These are phyloP conservation scores for Petrolisthes cinctipes DNA, from an alignment of 2,888 invertebrate genomes.

Conservation along the genomic window DNA sequence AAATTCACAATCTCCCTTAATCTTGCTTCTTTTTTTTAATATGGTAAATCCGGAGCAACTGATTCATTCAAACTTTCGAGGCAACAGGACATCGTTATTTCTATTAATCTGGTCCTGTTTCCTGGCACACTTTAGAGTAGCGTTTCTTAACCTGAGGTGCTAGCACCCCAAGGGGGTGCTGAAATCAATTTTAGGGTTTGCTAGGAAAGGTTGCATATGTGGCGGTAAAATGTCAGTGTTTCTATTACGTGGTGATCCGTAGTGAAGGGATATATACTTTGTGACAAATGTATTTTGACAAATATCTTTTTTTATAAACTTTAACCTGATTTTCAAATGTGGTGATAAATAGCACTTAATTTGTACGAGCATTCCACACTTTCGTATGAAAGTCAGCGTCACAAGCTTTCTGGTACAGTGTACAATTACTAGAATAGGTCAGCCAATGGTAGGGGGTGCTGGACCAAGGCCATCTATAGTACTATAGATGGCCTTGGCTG, in stretches of 20 bases:
- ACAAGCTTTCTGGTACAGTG: constrained; percentile 18
- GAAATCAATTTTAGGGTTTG: neutral
- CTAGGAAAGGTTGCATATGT: constrained; percentile 19
- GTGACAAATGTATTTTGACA: neutral
- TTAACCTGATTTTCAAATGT: constrained; percentile 28
- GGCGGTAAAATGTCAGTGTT: constrained; percentile 14
- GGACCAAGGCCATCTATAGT: too few relatives aligned
- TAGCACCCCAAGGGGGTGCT: constrained; percentile 21
- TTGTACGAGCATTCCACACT: constrained; percentile 24
- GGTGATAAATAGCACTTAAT: constrained; percentile 7
- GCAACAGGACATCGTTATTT: too few relatives aligned
- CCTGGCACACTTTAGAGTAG: neutral
- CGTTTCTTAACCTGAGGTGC: constrained; percentile 20
- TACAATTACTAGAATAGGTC: too few relatives aligned
- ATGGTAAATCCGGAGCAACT: too few relatives aligned
- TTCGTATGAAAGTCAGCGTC: constrained; percentile 21
- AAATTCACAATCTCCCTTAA: too few relatives aligned
- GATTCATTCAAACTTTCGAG: too few relatives aligned
- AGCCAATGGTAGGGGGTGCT: too few relatives aligned
- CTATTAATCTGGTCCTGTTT: too few relatives aligned
- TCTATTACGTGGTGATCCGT: neutral
- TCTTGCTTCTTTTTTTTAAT: too few relatives aligned
- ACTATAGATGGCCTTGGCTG: too few relatives aligned
- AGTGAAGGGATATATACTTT: neutral
- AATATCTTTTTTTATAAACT: neutral